Percentiles rank a stretch among this genome's conserved stretches.
Evolutionary conservation across 2,888 invertebrate genomes (phyloP).

Genomic region (Suillia variegata): DNA sequence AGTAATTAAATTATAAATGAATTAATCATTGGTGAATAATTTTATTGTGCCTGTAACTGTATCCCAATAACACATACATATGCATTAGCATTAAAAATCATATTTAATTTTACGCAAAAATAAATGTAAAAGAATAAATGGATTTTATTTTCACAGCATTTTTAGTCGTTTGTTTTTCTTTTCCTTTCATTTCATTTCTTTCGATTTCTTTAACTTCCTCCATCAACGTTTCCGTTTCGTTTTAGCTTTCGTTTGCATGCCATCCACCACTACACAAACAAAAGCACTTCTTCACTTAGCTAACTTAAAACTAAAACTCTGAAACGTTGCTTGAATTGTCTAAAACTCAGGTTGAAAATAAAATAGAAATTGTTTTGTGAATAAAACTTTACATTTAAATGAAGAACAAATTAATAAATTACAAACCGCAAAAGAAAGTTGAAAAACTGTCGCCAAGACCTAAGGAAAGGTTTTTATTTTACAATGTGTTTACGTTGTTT

Average conservation of each 20-base stretch:
- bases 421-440: too few relatives aligned
- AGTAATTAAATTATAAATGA: not conserved
- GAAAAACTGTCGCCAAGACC: too few relatives aligned
- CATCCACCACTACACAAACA: too few relatives aligned
- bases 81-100: not conserved
- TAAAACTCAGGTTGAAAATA: not conserved
- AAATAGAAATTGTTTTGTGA: not conserved
- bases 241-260: not conserved
- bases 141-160: not conserved
- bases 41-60: slow-evolving; percentile 1
- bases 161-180: not conserved
- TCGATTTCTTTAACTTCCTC: not conserved
- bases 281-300: not conserved
- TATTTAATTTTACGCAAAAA: not conserved
- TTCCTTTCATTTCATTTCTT: not conserved
- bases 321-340: not conserved
- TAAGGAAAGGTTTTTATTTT: too few relatives aligned
- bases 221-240: not conserved
- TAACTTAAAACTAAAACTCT: not conserved
- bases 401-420: not conserved
- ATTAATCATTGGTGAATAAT: not conserved
- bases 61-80: not conserved
- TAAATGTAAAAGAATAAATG: not conserved
- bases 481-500: too few relatives aligned
- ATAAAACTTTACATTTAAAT: not conserved